phyloP scores from a whole-genome alignment of 2,888 invertebrate species.

The Conops quadrifasciatus region DNA sequence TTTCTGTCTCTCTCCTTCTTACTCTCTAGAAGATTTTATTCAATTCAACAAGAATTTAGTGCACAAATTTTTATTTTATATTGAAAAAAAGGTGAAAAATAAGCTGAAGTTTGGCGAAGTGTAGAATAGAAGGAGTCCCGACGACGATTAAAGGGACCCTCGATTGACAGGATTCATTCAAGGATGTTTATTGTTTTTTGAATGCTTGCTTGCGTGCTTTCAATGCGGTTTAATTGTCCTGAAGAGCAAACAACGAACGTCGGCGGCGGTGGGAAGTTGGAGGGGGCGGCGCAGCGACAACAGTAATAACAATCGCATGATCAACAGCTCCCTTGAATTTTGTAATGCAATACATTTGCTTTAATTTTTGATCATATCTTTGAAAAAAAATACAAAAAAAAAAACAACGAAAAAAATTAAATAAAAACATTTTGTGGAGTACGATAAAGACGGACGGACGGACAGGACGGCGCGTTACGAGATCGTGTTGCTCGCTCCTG shows the following conservation, averaged over 20 bases:
- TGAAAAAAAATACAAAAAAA: background rate
- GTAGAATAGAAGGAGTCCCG: background rate
- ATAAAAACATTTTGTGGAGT: background rate
- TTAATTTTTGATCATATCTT: constrained; percentile 7
- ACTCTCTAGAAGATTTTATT: background rate
- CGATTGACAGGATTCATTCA: constrained; percentile 15
- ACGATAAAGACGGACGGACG: constrained; percentile 1
- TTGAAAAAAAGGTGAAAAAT: background rate
- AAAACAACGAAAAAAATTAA: background rate
- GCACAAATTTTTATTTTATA: background rate
- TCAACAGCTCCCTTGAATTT: constrained; percentile 33
- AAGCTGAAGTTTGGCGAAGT: background rate
- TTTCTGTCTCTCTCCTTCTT: background rate
- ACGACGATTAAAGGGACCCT: constrained; percentile 24
- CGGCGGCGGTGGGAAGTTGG: too few species aligned
- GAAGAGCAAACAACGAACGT: constrained; percentile 17
- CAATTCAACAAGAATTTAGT: constrained; percentile 14
- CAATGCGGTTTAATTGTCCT: constrained; percentile 46
- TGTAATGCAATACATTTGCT: constrained; percentile 39
- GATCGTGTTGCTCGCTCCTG: too few species aligned
- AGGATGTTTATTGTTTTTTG: constrained; percentile 36
- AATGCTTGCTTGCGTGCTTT: constrained; percentile 40
- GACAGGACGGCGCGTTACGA: too few species aligned
- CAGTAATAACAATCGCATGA: background rate
- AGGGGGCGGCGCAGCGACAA: background rate